Evolutionary conservation across 2,888 invertebrate genomes (phyloP).

Genomic region (Cephus nigrinus): DNA sequence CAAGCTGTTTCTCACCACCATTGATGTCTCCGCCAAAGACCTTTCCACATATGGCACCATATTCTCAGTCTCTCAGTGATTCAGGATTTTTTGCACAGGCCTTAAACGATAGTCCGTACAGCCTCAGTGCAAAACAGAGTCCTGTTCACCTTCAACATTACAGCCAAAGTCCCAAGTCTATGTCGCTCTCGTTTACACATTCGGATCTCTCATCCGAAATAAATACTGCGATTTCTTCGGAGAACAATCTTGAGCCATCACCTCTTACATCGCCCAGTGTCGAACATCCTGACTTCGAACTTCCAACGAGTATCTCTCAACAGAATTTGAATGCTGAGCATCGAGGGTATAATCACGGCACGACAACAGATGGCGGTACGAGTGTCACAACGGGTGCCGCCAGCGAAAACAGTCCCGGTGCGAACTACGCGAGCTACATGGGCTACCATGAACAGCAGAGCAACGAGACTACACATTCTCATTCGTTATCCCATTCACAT

Average conservation of each 20-base stretch:
- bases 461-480: slow-evolving; percentile 47
- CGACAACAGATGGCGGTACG: slow-evolving; percentile 48
- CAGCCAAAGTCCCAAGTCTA: slow-evolving; percentile 64
- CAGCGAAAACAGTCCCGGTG: slow-evolving; percentile 55
- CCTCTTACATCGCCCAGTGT: slow-evolving; percentile 75
- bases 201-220: slow-evolving; percentile 83
- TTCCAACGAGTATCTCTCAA: slow-evolving; percentile 72
- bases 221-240: slow-evolving; percentile 81
- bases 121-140: slow-evolving; percentile 61
- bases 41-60: slow-evolving; percentile 63
- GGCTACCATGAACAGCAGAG: slow-evolving; percentile 57
- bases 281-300: slow-evolving; percentile 81
- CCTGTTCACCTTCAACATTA: slow-evolving; percentile 65
- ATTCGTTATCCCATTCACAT: slow-evolving; percentile 19
- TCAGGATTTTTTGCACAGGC: slow-evolving; percentile 55
- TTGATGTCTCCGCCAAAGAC: slow-evolving; percentile 61
- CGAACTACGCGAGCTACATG: slow-evolving; percentile 59
- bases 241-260: slow-evolving; percentile 75
- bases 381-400: slow-evolving; percentile 42
- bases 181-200: slow-evolving; percentile 72
- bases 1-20: slow-evolving; percentile 61
- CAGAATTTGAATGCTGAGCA: slow-evolving; percentile 62
- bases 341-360: slow-evolving; percentile 65
- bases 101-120: slow-evolving; percentile 60
- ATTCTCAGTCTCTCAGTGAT: slow-evolving; percentile 56